Percentiles rank a stretch among this genome's conserved stretches.
Evolutionary conservation across 1,140 invertebrate genomes (phyloP).

Genomic region (Papilio dardanus): DNA sequence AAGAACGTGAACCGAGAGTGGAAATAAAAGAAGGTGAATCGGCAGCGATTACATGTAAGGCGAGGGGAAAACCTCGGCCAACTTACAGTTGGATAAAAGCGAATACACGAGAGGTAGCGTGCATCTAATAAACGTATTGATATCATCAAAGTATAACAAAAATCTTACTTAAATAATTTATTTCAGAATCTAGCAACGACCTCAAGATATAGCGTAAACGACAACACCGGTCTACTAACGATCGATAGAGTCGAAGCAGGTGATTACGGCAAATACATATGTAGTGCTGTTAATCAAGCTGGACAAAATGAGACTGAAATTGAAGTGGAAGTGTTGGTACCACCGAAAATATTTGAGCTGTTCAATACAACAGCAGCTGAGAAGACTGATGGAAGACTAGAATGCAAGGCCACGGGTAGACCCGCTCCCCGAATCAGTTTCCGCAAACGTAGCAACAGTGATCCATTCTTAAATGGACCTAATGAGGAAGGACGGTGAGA

Average conservation of each 20-base stretch:
- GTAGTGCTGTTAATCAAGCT: constrained; percentile 91
- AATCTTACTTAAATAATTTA: constrained; percentile 21
- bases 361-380: constrained; percentile 88
- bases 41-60: constrained; percentile 88
- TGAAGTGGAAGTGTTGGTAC: constrained; percentile 87
- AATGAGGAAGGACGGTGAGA: constrained; percentile 85
- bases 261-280: constrained; percentile 92
- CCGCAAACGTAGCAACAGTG: constrained; percentile 84
- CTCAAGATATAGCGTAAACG: constrained; percentile 89
- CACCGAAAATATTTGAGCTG: constrained; percentile 91
- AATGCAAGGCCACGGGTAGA: constrained; percentile 89
- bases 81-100: constrained; percentile 91
- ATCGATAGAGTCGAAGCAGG: constrained; percentile 90
- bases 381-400: constrained; percentile 85
- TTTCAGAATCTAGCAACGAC: constrained; percentile 85
- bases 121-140: constrained; percentile 22
- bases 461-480: constrained; percentile 83
- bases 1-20: constrained; percentile 81
- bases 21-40: constrained; percentile 91
- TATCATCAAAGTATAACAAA: too few species aligned
- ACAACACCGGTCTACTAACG: constrained; percentile 86
- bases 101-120: constrained; percentile 82
- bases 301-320: constrained; percentile 86
- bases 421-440: constrained; percentile 91
- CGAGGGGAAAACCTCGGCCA: constrained; percentile 91